Conservation (phyloP, 2,113 vertebrate species). For the Zosterops borbonicus region DNA sequence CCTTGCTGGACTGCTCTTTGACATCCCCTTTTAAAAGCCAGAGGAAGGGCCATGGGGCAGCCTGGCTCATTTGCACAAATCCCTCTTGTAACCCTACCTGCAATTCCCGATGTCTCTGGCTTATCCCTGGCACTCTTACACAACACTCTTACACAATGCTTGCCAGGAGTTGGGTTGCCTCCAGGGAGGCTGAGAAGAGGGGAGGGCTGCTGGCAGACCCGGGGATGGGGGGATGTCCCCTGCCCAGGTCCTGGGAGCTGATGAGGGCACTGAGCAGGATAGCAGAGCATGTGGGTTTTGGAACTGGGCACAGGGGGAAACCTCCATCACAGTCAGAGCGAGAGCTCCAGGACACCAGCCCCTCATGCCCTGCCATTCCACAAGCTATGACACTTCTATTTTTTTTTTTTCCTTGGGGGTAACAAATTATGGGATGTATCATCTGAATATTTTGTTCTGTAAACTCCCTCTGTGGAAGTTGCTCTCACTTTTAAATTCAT, state of each 20-base stretch:
- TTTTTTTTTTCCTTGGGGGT: neutral
- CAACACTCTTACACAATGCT: neutral
- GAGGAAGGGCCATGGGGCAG: neutral
- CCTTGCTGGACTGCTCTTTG: neutral
- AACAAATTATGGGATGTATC: neutral
- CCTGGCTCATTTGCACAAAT: neutral
- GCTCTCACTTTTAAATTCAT: neutral
- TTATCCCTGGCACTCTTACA: neutral
- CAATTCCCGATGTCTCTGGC: neutral
- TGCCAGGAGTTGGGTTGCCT: neutral
- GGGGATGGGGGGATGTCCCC: accelerated
- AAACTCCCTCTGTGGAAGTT: neutral
- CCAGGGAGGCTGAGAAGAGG: neutral
- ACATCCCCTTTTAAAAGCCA: neutral
- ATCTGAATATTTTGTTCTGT: neutral
- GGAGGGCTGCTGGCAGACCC: neutral
- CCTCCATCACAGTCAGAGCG: accelerated
- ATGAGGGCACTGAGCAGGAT: accelerated
- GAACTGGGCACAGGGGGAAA: accelerated
- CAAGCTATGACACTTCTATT: neutral
- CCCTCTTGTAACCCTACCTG: neutral
- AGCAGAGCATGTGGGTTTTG: neutral
- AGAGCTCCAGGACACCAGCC: neutral
- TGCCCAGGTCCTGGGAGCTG: neutral
- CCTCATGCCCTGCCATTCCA: neutral